phyloP scores from a whole-genome alignment of 2,888 invertebrate genomes.

The Hermaeophaga mercurialis region DNA sequence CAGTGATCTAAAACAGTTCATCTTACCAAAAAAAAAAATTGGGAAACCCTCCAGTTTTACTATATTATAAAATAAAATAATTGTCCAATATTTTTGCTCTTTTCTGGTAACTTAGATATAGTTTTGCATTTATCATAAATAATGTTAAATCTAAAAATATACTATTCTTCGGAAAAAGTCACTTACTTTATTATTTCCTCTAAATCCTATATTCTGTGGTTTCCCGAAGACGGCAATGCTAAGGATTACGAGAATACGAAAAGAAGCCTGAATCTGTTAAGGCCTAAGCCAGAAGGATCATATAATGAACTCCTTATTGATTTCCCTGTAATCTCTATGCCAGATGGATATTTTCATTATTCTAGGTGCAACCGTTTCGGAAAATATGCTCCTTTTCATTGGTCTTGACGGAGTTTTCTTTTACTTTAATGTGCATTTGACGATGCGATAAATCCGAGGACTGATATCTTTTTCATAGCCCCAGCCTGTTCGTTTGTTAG shows the following conservation, averaged over 20 bases:
- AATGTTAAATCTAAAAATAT: no score
- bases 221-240: slow-evolving; percentile 26
- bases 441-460: slow-evolving; percentile 29
- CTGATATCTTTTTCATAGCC: slow-evolving; percentile 30
- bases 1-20: no score
- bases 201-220: neutral
- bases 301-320: slow-evolving; percentile 53
- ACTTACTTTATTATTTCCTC: no score
- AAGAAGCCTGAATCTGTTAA: slow-evolving; percentile 47
- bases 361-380: slow-evolving; percentile 36
- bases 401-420: slow-evolving; percentile 27
- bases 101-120: no score
- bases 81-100: no score
- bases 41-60: no score
- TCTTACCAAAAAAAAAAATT: no score
- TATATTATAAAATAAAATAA: no score
- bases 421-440: slow-evolving; percentile 27
- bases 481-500: slow-evolving; percentile 3
- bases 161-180: no score
- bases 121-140: no score
- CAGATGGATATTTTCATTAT: slow-evolving; percentile 46
- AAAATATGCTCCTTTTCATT: slow-evolving; percentile 33
- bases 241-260: slow-evolving; percentile 48
- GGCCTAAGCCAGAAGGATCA: slow-evolving; percentile 46
- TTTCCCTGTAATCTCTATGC: slow-evolving; percentile 47